Conservation (phyloP, 2,888 invertebrate species). For the Acanthococcus lagerstroemiae region DNA sequence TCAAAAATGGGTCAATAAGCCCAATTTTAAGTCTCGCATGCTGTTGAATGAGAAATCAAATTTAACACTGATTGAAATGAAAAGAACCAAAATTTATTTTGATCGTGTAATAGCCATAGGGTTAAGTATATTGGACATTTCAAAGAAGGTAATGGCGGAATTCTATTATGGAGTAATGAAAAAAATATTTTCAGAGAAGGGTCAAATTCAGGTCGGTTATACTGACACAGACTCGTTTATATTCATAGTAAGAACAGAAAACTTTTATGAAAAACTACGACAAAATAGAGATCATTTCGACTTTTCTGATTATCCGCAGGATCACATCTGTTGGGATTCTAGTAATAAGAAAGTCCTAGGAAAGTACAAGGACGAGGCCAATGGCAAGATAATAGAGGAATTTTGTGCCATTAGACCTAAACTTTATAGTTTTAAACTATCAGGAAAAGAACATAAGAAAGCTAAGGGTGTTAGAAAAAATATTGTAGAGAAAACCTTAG, state of each 20-base stretch:
- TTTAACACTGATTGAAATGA: not conserved
- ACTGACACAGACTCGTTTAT: constrained; percentile 8
- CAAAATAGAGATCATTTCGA: too few relatives aligned
- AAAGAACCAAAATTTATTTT: not conserved
- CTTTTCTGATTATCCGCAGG: too few relatives aligned
- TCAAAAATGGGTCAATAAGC: constrained; percentile 40
- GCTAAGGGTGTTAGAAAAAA: too few relatives aligned
- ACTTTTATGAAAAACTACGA: too few relatives aligned
- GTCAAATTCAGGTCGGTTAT: not conserved
- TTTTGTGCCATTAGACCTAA: not conserved
- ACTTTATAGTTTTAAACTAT: too few relatives aligned
- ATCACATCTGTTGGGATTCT: too few relatives aligned
- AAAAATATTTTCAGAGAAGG: not conserved
- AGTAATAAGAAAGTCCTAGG: not conserved
- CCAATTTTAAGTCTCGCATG: too few relatives aligned
- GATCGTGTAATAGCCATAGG: constrained; percentile 14
- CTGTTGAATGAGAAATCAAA: constrained; percentile 10
- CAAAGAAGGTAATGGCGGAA: constrained; percentile 28
- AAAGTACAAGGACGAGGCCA: not conserved
- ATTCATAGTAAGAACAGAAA: constrained; percentile 15
- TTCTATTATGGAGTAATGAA: constrained; percentile 29
- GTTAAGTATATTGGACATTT: constrained; percentile 26
- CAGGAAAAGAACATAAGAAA: too few relatives aligned
- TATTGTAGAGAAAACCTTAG: too few relatives aligned
- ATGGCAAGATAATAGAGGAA: not conserved